Evolutionary conservation across 2,888 invertebrate species (phyloP).

Genomic region (Venustoraphidia nigricollis): DNA sequence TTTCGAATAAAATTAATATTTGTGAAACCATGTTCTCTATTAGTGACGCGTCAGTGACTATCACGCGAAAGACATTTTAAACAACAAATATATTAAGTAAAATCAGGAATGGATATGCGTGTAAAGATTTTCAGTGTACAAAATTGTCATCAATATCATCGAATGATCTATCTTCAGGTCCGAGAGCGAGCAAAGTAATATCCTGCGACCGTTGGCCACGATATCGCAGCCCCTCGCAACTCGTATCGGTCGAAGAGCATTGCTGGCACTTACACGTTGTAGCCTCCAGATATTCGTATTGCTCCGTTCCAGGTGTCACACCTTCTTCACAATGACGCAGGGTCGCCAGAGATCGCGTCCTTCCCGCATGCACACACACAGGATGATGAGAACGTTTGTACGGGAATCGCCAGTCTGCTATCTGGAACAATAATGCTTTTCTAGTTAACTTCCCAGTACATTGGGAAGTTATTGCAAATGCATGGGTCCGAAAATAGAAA

Average conservation of each 20-base stretch:
- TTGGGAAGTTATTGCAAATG: background rate
- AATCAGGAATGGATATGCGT: background rate
- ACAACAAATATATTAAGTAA: too few species aligned
- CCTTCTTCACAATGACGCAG: conserved; percentile 62
- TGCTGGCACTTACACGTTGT: conserved; percentile 56
- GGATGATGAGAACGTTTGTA: conserved; percentile 75
- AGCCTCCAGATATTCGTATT: conserved; percentile 67
- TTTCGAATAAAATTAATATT: too few species aligned
- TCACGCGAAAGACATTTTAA: too few species aligned
- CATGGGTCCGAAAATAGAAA: too few species aligned
- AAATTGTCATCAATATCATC: background rate
- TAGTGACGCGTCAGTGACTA: too few species aligned
- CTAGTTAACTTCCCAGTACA: background rate
- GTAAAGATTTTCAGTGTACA: background rate
- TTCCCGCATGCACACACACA: conserved; percentile 65
- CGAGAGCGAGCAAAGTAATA: conserved; percentile 5
- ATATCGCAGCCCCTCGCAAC: conserved; percentile 48
- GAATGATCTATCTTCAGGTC: conserved; percentile 2
- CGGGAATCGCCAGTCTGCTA: conserved; percentile 78
- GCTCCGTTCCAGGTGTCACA: conserved; percentile 48
- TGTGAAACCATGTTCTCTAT: too few species aligned
- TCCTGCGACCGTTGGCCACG: conserved; percentile 28
- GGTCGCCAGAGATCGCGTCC: conserved; percentile 45
- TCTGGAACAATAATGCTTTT: conserved; percentile 30
- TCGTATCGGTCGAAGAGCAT: conserved; percentile 52